These are phyloP conservation scores for Chaetura pelagica DNA, from an alignment of 2,113 vertebrate species.

Conservation along the genomic window DNA sequence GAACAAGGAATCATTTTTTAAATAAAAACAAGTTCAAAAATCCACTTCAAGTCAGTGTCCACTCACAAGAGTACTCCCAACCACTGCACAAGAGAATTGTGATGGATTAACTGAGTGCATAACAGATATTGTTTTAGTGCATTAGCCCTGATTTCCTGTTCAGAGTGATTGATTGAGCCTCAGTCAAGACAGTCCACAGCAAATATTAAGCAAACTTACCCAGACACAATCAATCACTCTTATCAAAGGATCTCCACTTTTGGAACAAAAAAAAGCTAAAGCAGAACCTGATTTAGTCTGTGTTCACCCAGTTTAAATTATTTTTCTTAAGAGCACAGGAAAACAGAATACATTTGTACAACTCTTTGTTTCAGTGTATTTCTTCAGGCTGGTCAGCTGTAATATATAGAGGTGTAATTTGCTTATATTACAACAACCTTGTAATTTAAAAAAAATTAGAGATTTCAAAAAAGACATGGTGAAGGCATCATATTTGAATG, in stretches of 20 bases:
- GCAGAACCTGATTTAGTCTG: background rate
- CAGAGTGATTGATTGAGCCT: constrained; percentile 68
- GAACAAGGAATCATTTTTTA: background rate
- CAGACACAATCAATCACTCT: constrained; percentile 67
- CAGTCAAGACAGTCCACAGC: constrained; percentile 48
- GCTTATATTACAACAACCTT: background rate
- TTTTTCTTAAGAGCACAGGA: background rate
- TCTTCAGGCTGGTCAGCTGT: background rate
- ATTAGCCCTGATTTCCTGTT: constrained; percentile 75
- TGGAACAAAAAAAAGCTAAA: background rate
- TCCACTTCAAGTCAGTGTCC: background rate
- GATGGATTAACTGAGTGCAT: constrained; percentile 66
- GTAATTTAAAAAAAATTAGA: background rate
- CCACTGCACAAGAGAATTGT: constrained; percentile 40
- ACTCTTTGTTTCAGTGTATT: background rate
- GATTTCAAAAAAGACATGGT: background rate
- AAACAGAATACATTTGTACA: background rate
- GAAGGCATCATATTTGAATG: background rate
- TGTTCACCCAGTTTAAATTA: background rate
- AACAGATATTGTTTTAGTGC: constrained; percentile 69
- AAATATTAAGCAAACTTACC: constrained; percentile 69
- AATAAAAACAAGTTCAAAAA: background rate
- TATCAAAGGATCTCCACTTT: constrained; percentile 50
- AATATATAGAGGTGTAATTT: background rate
- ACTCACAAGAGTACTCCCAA: background rate